Conservation (phyloP, 2,888 invertebrate genomes). For the Sympetrum striolatum region DNA sequence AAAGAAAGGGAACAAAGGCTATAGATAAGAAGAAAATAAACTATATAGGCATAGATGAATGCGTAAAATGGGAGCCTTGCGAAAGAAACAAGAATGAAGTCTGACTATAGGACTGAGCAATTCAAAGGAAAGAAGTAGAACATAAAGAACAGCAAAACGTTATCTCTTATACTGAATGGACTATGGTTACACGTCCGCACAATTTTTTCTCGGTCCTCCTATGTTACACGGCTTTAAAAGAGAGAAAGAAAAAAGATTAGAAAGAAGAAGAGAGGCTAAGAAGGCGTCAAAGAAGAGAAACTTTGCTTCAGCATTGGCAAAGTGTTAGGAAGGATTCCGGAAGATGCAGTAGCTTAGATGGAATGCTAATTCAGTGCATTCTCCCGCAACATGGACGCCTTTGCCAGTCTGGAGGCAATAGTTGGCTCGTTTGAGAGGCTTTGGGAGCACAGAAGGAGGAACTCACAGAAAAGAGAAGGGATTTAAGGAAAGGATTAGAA, state of each 20-base stretch:
- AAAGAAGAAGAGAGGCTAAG: not conserved
- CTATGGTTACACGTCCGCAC: not conserved
- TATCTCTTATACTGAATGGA: not conserved
- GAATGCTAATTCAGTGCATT: conserved; percentile 28
- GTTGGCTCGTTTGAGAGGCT: not conserved
- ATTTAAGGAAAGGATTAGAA: not conserved
- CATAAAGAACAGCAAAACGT: not conserved
- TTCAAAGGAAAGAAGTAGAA: no score
- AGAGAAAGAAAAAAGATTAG: not conserved
- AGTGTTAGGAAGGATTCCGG: not conserved
- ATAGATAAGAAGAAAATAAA: no score
- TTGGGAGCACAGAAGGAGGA: not conserved
- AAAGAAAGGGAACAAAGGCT: not conserved
- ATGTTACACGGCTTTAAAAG: not conserved
- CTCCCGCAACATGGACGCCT: not conserved
- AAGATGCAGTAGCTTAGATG: not conserved
- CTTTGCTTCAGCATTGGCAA: not conserved
- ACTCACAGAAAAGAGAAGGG: not conserved
- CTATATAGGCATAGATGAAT: no score
- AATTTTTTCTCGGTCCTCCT: not conserved
- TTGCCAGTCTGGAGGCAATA: not conserved
- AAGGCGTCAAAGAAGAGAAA: no score
- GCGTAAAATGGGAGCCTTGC: no score
- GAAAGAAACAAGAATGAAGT: no score
- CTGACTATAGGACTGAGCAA: no score